Conservation (phyloP, 2,888 invertebrate species). For the Eristalis arbustorum region DNA sequence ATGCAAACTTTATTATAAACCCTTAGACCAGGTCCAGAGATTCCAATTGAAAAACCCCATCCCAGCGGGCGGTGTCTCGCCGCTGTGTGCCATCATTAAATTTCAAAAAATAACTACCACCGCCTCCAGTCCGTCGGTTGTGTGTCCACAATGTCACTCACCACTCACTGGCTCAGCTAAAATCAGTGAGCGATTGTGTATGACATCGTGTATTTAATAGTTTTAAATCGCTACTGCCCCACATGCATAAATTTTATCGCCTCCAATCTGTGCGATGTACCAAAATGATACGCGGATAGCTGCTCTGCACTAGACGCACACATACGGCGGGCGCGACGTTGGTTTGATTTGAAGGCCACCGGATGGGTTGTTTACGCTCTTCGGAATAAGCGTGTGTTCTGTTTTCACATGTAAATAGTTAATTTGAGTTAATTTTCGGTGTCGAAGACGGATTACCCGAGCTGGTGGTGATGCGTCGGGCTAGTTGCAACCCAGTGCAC, state of each 20-base stretch:
- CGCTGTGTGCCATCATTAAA: not conserved
- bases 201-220: slow-evolving; percentile 29
- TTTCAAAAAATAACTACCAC: not conserved
- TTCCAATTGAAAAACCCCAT: not conserved
- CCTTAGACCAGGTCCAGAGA: not conserved
- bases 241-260: slow-evolving; percentile 51
- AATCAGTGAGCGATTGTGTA: slow-evolving; percentile 10
- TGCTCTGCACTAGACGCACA: slow-evolving; percentile 29
- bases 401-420: slow-evolving; percentile 66
- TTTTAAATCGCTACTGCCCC: slow-evolving; percentile 48
- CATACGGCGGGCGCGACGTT: not conserved
- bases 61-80: not conserved
- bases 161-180: not conserved
- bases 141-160: not conserved
- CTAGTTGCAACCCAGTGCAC: slow-evolving; percentile 17
- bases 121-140: not conserved
- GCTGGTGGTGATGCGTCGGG: not conserved
- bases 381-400: slow-evolving; percentile 37
- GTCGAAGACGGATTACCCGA: not conserved
- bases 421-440: slow-evolving; percentile 60
- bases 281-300: slow-evolving; percentile 21
- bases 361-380: slow-evolving; percentile 66
- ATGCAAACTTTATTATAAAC: not conserved
- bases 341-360: slow-evolving; percentile 65
- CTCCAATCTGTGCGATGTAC: slow-evolving; percentile 46